These are phyloP conservation scores for Lasiommata megera DNA, from an alignment of 2,888 invertebrate species.

Conservation along the genomic window DNA sequence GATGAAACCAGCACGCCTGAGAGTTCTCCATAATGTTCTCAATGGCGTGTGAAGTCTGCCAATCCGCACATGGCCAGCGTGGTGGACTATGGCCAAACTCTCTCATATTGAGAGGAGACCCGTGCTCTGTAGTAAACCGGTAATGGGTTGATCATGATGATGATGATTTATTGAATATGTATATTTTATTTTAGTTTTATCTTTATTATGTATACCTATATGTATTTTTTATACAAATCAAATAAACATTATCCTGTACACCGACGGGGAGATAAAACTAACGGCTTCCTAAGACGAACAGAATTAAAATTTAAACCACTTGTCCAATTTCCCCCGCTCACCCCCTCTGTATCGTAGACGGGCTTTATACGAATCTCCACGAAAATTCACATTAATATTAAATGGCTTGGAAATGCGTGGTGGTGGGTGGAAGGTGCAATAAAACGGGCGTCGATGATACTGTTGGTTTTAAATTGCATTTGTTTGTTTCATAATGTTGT, in stretches of 20 bases:
- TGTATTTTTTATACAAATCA: not conserved
- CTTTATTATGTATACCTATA: too few relatives aligned
- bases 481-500: slow-evolving; percentile 14
- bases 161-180: too few relatives aligned
- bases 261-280: slow-evolving; percentile 42
- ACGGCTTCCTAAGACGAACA: slow-evolving; percentile 41
- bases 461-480: slow-evolving; percentile 16
- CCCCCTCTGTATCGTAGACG: slow-evolving; percentile 73
- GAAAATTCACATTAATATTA: slow-evolving; percentile 83
- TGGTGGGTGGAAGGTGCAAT: slow-evolving; percentile 45
- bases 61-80: too few relatives aligned
- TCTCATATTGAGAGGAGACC: too few relatives aligned
- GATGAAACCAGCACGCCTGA: too few relatives aligned
- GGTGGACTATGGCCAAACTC: too few relatives aligned
- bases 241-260: not conserved
- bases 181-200: too few relatives aligned
- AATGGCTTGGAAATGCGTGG: slow-evolving; percentile 82
- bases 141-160: too few relatives aligned
- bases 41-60: too few relatives aligned
- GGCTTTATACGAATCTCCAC: slow-evolving; percentile 79
- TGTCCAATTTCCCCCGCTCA: slow-evolving; percentile 64
- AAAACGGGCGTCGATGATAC: slow-evolving; percentile 54
- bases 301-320: slow-evolving; percentile 73
- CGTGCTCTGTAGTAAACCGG: too few relatives aligned
- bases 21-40: too few relatives aligned